These are phyloP conservation scores for Onychomys arenicola DNA, from an alignment of 2,797 vertebrate genomes.

Conservation along the genomic window DNA sequence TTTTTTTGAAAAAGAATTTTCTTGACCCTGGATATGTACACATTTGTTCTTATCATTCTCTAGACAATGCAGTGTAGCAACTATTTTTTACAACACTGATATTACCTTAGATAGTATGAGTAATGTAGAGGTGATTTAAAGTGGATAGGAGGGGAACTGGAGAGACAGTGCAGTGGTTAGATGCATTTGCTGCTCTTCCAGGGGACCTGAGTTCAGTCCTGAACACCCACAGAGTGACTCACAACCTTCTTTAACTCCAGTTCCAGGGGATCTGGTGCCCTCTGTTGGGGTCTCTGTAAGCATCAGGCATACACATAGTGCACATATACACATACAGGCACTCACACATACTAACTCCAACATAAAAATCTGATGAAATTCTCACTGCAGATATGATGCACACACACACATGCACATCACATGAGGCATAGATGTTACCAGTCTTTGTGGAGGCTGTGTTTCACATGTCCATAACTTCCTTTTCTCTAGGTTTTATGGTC, in stretches of 20 bases:
- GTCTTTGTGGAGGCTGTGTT: neutral
- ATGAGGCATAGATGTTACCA: neutral
- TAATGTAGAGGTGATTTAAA: neutral
- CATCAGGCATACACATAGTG: too few species aligned
- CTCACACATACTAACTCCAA: neutral
- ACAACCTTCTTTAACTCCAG: too few species aligned
- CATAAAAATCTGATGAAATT: neutral
- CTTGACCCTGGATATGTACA: neutral
- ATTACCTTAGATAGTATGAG: neutral
- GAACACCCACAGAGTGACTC: too few species aligned
- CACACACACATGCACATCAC: neutral
- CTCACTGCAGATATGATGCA: neutral
- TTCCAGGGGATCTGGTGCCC: too few species aligned
- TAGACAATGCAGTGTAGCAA: neutral
- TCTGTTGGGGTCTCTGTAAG: too few species aligned
- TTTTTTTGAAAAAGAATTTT: neutral
- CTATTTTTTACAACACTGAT: neutral
- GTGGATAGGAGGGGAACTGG: neutral
- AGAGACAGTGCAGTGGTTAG: too few species aligned
- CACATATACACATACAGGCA: too few species aligned
- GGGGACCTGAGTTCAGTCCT: too few species aligned
- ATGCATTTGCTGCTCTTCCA: too few species aligned
- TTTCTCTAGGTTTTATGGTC: neutral
- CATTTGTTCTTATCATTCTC: neutral
- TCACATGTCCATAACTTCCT: neutral